Evolutionary conservation across 1,140 invertebrate species (phyloP).

Genomic region (Drosophila busckii): DNA sequence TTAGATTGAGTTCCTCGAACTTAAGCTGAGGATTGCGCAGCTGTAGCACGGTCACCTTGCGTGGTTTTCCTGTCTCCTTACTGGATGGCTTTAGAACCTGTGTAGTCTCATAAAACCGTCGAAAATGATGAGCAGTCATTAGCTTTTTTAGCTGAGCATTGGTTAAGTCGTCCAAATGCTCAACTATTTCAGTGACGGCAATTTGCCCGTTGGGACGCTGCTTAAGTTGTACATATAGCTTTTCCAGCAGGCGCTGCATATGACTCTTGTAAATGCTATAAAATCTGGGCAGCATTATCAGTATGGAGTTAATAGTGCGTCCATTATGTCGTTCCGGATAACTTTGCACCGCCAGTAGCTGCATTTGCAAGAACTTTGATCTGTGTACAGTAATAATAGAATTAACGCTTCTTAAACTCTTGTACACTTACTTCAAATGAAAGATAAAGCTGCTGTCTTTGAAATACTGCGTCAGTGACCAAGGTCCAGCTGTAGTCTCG

Average conservation of each 20-base stretch:
- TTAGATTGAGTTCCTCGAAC: conserved; percentile 62
- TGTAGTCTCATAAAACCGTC: conserved; percentile 50
- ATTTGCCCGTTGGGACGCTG: conserved; percentile 19
- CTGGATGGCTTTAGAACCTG: conserved; percentile 4
- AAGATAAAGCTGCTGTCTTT: conserved; percentile 80
- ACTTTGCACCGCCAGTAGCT: conserved; percentile 32
- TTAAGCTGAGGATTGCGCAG: conserved; percentile 46
- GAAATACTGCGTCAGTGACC: conserved; percentile 79
- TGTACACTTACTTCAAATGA: conserved; percentile 57
- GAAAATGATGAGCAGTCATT: conserved; percentile 46
- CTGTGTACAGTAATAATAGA: conserved; percentile 11
- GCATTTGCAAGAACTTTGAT: conserved; percentile 39
- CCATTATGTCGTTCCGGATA: conserved; percentile 48
- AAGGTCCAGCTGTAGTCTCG: conserved; percentile 85
- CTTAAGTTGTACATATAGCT: conserved; percentile 45
- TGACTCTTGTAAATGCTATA: conserved; percentile 44
- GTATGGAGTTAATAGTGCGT: conserved; percentile 22
- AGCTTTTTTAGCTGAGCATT: conserved; percentile 38
- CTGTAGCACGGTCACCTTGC: conserved; percentile 34
- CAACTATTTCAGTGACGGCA: conserved; percentile 19
- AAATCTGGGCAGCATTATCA: conserved; percentile 51
- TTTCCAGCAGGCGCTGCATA: conserved; percentile 42
- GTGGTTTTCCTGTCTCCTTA: conserved; percentile 18
- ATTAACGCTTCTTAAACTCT: neutral
- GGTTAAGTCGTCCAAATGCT: conserved; percentile 18